Evolutionary conservation across 2,113 vertebrate genomes (phyloP).

Genomic region (Lathamus discolor): DNA sequence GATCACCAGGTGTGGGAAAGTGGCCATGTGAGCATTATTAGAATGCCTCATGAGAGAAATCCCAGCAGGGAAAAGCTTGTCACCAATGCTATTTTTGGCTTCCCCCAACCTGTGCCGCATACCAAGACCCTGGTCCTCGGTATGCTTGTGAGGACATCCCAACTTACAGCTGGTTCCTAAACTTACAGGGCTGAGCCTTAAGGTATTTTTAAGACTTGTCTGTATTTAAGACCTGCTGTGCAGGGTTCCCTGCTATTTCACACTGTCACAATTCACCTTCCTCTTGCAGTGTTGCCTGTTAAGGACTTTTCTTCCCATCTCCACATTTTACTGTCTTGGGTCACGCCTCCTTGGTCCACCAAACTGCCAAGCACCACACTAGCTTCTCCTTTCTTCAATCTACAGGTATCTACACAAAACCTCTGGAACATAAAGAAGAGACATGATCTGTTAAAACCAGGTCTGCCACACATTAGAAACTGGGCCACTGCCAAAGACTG

Average conservation of each 20-base stretch:
- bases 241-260: not conserved
- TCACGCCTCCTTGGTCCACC: not conserved
- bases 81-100: not conserved
- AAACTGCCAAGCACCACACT: not conserved
- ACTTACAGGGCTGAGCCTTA: not conserved
- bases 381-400: not conserved
- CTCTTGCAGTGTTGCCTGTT: not conserved
- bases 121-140: not conserved
- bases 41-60: conserved; percentile 14
- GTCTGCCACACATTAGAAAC: not conserved
- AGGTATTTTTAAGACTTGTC: not conserved
- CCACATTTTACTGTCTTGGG: not conserved
- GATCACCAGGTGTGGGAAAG: not conserved
- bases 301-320: not conserved
- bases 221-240: not conserved
- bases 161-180: not conserved
- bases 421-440: not conserved
- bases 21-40: not conserved
- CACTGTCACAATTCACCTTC: not conserved
- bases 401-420: not conserved
- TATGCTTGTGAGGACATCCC: not conserved
- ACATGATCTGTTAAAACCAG: not conserved
- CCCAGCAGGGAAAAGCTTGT: conserved; percentile 24
- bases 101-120: not conserved
- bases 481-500: not conserved